Base-by-base conservation (phyloP, 2,797 vertebrate genomes). In the Acanthurus tractus region DNA sequence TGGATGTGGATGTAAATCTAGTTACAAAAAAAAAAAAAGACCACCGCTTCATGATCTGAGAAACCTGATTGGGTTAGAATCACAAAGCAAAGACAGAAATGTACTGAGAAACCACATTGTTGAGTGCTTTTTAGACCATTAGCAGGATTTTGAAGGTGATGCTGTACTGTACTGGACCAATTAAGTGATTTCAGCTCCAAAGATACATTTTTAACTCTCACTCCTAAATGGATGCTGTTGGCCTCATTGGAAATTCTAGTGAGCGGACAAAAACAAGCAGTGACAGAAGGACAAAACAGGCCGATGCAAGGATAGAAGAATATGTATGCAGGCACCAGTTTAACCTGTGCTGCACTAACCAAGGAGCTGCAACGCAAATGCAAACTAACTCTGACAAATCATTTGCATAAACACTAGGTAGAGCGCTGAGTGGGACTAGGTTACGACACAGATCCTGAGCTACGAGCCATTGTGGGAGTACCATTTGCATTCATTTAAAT, bases 401-500 rank as follows among this genome's bases (percentile, higher is more conserved):
- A 88, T 94, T 94, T 93, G 81, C 91, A 92, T 94, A 93, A 94
- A 93, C 74, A 88, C 78, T 65, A 84, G 66, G 79, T 82, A 85
- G 80, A 89, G 81, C 75, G 68, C 44, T 79, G 86, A 86, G 84
- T 88, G 87, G 85, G 88, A 86, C 81, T 59, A 65, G 86, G 90
- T 88, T 88, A 90, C 62, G 73, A 86, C 76, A 80, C 65, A 48
- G 76, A 90, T 82, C 74, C 81, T 69, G 70, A 82, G 81, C 82
- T 80, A 68, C 73, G 79, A 85, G 83, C 83, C 85, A 91, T 83
- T 73, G 87, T 91, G 84, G 89, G 90, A 87, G 89, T 79, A 15
- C 42, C 74, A 91, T 94, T 94, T 94, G 86, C 88, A 94, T 93
- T 86, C 15, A 91, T 91, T 91, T 90, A 62, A 92, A 94, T 93